Conservation (phyloP, 2,113 vertebrate species). For the Solea solea region DNA sequence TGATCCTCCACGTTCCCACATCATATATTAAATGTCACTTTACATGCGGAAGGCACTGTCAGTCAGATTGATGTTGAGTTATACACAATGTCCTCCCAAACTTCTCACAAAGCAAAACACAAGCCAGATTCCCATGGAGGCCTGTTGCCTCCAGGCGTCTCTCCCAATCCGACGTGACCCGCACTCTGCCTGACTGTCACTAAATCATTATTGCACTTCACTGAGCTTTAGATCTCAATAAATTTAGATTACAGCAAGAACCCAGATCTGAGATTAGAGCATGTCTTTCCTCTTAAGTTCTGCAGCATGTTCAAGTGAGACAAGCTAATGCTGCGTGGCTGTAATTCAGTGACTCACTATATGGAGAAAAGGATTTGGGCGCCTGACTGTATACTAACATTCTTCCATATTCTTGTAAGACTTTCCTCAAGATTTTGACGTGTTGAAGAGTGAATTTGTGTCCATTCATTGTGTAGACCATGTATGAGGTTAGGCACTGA, state of each 20-base stretch:
- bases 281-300: slow-evolving; percentile 29
- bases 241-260: slow-evolving; percentile 68
- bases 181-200: slow-evolving; percentile 33
- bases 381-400: too few relatives aligned
- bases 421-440: too few relatives aligned
- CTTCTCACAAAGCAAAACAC: slow-evolving; percentile 39
- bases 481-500: too few relatives aligned
- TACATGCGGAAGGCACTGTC: slow-evolving; percentile 32
- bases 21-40: slow-evolving; percentile 28
- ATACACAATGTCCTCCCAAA: slow-evolving; percentile 52
- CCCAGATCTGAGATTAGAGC: slow-evolving; percentile 62
- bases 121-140: slow-evolving; percentile 48
- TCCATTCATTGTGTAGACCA: too few relatives aligned
- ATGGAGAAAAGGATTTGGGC: background rate
- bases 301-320: slow-evolving; percentile 22
- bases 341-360: background rate
- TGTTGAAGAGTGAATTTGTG: too few relatives aligned
- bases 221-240: slow-evolving; percentile 6
- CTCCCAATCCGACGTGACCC: slow-evolving; percentile 23
- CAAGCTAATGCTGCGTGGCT: background rate
- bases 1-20: slow-evolving; percentile 27
- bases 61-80: slow-evolving; percentile 45
- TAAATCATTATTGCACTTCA: slow-evolving; percentile 25
- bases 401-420: too few relatives aligned
- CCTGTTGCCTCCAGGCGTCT: slow-evolving; percentile 33